A percentile compares a stretch with the other conserved stretches of the same genome.
Evolutionary conservation across 2,113 vertebrate species (phyloP).

Genomic region (Platycercus adscitus): DNA sequence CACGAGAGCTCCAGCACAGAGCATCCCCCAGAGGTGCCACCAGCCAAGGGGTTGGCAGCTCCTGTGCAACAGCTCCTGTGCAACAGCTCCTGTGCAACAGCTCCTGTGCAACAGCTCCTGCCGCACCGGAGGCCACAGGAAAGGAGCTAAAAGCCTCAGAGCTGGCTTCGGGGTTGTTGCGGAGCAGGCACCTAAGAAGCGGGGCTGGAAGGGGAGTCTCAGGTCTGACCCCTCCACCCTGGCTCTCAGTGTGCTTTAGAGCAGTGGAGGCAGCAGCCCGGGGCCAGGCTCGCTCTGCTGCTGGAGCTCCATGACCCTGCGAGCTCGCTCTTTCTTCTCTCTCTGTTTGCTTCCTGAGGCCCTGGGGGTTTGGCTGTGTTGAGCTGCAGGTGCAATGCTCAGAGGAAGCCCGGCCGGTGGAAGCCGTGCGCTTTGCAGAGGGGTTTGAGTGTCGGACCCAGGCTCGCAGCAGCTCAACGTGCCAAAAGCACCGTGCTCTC

Average conservation of each 20-base stretch:
- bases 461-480: background rate
- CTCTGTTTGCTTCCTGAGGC: background rate
- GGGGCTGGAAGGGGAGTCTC: no score
- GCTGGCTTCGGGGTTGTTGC: background rate
- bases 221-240: background rate
- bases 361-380: background rate
- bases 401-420: background rate
- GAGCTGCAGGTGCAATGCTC: background rate
- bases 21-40: background rate
- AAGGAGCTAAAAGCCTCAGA: background rate
- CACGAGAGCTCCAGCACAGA: background rate
- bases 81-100: background rate
- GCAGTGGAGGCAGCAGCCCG: background rate
- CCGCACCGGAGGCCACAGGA: background rate
- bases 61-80: background rate
- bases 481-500: background rate
- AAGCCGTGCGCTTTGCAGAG: background rate
- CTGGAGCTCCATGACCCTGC: background rate
- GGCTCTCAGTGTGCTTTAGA: background rate
- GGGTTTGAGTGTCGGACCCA: background rate
- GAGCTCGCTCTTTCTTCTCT: background rate
- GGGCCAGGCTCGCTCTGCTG: background rate
- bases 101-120: background rate
- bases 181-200: background rate
- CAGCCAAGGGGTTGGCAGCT: background rate